These are phyloP conservation scores for Archivesica marissinica DNA, from an alignment of 1,140 invertebrate species.

Conservation along the genomic window DNA sequence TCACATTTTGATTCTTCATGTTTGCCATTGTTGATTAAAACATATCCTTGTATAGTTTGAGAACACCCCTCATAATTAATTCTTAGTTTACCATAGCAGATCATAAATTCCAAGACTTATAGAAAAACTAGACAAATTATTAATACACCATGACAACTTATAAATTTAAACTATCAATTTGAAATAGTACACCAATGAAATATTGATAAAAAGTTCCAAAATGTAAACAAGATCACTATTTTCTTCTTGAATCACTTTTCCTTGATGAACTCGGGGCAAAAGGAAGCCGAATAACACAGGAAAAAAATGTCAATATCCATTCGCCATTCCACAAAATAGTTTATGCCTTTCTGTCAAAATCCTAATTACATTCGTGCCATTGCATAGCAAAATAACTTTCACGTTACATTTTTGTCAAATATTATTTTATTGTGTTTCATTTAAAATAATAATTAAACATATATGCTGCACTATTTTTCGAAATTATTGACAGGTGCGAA, in stretches of 20 bases:
- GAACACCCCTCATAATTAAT: conserved; percentile 44
- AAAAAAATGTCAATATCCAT: background rate
- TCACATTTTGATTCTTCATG: conserved; percentile 66
- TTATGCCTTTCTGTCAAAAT: background rate
- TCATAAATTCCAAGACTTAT: background rate
- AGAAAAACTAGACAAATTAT: background rate
- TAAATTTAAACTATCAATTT: background rate
- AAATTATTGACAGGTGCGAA: conserved; percentile 10
- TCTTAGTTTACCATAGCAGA: background rate
- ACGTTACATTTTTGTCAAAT: too few relatives aligned
- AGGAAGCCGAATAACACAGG: background rate
- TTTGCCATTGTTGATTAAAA: conserved; percentile 59
- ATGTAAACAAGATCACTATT: background rate
- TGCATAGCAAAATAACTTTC: too few relatives aligned
- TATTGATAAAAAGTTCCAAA: background rate
- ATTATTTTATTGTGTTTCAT: background rate
- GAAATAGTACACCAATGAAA: background rate
- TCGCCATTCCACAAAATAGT: background rate
- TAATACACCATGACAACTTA: background rate
- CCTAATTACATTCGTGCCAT: too few relatives aligned
- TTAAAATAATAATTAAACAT: background rate
- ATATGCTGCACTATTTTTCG: background rate
- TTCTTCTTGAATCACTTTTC: conserved; percentile 15
- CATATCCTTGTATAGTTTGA: background rate
- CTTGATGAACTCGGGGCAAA: conserved; percentile 24